Evolutionary conservation across 92 coral and sea anemone species (phyloP).

Genomic region (Palythoa caribaeorum): DNA sequence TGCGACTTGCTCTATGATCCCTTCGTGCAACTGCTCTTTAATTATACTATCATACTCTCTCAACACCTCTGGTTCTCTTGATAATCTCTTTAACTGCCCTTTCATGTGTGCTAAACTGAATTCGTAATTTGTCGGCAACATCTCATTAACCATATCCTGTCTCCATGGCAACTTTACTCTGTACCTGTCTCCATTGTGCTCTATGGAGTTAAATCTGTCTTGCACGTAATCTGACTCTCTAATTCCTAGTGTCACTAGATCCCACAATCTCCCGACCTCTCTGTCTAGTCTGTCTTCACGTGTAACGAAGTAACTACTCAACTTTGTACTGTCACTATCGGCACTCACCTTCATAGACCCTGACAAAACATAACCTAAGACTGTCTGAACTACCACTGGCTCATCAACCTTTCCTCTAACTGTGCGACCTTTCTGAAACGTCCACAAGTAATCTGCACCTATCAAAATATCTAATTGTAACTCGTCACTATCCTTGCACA

Average conservation of each 20-base stretch:
- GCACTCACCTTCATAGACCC: conserved; percentile 16
- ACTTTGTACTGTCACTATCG: conserved; percentile 21
- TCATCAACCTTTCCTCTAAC: conserved; percentile 32
- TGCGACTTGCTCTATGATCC: conserved; percentile 46
- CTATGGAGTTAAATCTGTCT: conserved; percentile 38
- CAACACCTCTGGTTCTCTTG: conserved; percentile 51
- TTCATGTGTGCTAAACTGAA: conserved; percentile 47
- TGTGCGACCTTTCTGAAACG: conserved; percentile 46
- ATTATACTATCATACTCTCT: conserved; percentile 46
- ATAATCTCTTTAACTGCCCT: conserved; percentile 44
- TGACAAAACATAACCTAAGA: conserved; percentile 1
- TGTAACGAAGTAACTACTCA: conserved; percentile 30
- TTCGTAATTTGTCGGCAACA: conserved; percentile 52
- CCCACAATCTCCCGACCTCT: conserved; percentile 26
- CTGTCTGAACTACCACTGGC: conserved; percentile 25
- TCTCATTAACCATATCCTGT: conserved; percentile 39
- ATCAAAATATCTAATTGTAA: conserved; percentile 30
- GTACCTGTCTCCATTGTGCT: conserved; percentile 45
- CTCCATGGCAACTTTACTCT: conserved; percentile 61
- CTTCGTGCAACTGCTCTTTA: conserved; percentile 38
- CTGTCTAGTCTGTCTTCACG: conserved; percentile 29
- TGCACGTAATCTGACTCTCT: conserved; percentile 55
- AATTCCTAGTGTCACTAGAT: conserved; percentile 34
- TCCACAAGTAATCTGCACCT: conserved; percentile 38
- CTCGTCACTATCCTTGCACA: conserved; percentile 27